Percentiles rank a stretch among this genome's conserved stretches.
These are phyloP conservation scores for Pissodes strobi DNA, from an alignment of 1,140 invertebrate genomes.

Conservation along the genomic window DNA sequence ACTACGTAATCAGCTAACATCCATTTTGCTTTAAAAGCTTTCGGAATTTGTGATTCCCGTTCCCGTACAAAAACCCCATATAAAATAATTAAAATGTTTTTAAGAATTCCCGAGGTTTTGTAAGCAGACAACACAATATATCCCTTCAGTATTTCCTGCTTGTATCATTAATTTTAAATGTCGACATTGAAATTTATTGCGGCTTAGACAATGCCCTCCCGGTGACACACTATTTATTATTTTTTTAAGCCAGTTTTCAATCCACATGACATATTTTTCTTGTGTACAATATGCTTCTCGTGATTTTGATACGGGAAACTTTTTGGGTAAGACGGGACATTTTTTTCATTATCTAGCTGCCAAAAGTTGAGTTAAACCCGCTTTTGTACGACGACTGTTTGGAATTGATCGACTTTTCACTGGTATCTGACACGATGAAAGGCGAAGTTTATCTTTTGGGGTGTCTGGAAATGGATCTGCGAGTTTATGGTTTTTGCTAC, in stretches of 20 bases:
- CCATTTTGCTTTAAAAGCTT: too few species aligned
- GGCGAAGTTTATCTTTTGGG: too few species aligned
- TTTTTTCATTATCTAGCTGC: not conserved
- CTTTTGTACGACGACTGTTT: too few species aligned
- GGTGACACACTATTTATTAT: slow-evolving; percentile 9
- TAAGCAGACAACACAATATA: slow-evolving; percentile 1
- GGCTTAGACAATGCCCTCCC: slow-evolving; percentile 3
- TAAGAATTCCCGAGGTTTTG: too few species aligned
- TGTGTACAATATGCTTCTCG: not conserved
- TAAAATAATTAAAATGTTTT: too few species aligned
- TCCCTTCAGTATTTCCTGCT: not conserved
- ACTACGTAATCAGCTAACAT: too few species aligned
- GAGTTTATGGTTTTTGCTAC: too few species aligned
- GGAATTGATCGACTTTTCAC: too few species aligned
- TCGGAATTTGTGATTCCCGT: too few species aligned
- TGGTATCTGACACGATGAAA: too few species aligned
- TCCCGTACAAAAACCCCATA: too few species aligned
- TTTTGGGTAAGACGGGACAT: not conserved
- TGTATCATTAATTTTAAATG: not conserved
- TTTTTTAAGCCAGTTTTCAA: slow-evolving; percentile 6
- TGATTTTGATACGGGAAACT: not conserved
- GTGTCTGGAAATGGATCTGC: too few species aligned
- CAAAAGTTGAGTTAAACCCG: not conserved
- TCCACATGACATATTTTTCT: not conserved
- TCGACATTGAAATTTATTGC: slow-evolving; percentile 5